A percentile compares a stretch with the other conserved stretches of the same genome.
These are phyloP conservation scores for Tapera naevia DNA, from an alignment of 2,797 vertebrate species.

Conservation along the genomic window DNA sequence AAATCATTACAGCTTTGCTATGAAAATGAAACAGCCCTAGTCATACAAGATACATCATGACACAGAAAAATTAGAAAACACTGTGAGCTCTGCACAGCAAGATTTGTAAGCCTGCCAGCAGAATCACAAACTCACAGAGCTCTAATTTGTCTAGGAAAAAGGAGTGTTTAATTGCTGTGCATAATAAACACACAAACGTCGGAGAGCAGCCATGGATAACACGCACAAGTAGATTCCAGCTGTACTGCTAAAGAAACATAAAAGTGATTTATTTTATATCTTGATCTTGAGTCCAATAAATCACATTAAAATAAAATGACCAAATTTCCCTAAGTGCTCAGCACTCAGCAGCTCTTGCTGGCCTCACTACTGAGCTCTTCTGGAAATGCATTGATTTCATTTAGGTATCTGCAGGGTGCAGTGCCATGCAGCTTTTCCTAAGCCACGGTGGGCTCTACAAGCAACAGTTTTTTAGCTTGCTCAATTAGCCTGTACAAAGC, in stretches of 20 bases:
- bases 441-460: not conserved
- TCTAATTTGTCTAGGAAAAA: constrained; percentile 60
- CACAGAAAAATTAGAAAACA: constrained; percentile 69
- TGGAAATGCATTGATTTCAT: not conserved
- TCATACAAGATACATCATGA: constrained; percentile 63
- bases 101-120: constrained; percentile 64
- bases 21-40: constrained; percentile 68
- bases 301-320: constrained; percentile 36
- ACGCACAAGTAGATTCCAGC: not conserved
- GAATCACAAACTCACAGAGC: constrained; percentile 32
- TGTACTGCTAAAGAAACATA: not conserved
- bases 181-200: constrained; percentile 29
- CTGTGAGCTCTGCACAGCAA: constrained; percentile 1
- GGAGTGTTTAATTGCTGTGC: constrained; percentile 52
- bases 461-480: not conserved
- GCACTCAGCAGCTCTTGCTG: not conserved
- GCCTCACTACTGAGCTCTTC: not conserved
- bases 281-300: constrained; percentile 35
- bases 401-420: not conserved
- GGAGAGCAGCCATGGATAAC: not conserved
- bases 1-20: constrained; percentile 57
- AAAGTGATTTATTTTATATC: constrained; percentile 37
- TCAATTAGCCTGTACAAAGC: not conserved
- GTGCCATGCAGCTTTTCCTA: not conserved
- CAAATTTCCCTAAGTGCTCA: constrained; percentile 34